Conservation (phyloP, 2,888 invertebrate genomes). For the Lasioglossum zephyrum region DNA sequence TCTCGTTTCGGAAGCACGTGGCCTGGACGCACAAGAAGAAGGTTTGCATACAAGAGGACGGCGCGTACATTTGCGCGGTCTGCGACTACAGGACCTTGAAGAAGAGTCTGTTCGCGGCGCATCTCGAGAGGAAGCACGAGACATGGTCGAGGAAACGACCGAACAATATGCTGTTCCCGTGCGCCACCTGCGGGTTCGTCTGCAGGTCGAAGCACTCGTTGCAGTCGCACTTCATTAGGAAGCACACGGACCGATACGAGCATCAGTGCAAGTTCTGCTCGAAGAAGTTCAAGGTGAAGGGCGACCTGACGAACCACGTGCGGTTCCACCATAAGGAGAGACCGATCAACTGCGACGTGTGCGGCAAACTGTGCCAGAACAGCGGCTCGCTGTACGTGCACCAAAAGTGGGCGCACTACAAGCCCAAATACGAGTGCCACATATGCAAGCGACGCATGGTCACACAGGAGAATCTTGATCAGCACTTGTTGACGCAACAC, state of each 20-base stretch:
- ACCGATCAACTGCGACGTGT: slow-evolving; percentile 82
- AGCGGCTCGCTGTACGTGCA: slow-evolving; percentile 82
- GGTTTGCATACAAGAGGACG: slow-evolving; percentile 81
- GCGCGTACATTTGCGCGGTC: slow-evolving; percentile 80
- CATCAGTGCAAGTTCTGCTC: slow-evolving; percentile 80
- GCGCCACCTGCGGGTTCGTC: slow-evolving; percentile 80
- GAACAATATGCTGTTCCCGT: slow-evolving; percentile 76
- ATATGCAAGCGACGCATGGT: slow-evolving; percentile 83
- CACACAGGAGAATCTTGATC: slow-evolving; percentile 82
- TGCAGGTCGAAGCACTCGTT: slow-evolving; percentile 82
- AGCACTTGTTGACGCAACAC: slow-evolving; percentile 81
- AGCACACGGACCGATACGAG: slow-evolving; percentile 82
- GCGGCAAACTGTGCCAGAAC: slow-evolving; percentile 81
- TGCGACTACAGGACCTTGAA: slow-evolving; percentile 81
- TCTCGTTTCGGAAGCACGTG: slow-evolving; percentile 80
- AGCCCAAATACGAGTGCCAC: slow-evolving; percentile 82
- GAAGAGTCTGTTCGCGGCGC: slow-evolving; percentile 78
- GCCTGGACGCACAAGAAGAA: slow-evolving; percentile 82
- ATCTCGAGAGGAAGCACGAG: slow-evolving; percentile 81
- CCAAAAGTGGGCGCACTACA: slow-evolving; percentile 83
- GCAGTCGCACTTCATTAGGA: slow-evolving; percentile 82
- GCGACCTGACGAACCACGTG: slow-evolving; percentile 82
- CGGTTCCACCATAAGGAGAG: slow-evolving; percentile 83
- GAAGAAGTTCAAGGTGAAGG: slow-evolving; percentile 83
- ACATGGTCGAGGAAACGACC: slow-evolving; percentile 77